Percentiles rank a stretch among this genome's conserved stretches.
These are phyloP conservation scores for Caenorhabditis tropicalis DNA, from an alignment of 1,140 invertebrate species.

Conservation along the genomic window DNA sequence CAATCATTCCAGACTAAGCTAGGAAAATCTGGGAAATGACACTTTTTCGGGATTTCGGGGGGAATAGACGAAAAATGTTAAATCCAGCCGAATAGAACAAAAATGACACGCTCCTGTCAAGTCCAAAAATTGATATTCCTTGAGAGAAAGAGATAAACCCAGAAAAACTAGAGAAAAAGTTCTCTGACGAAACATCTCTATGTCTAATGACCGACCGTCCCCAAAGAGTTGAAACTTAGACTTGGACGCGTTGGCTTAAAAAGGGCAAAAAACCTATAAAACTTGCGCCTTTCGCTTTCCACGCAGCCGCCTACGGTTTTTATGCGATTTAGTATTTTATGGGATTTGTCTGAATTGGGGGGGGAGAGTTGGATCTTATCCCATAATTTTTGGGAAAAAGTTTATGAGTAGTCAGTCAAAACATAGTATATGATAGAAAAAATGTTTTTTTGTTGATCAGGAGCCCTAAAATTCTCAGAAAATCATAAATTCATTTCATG, in stretches of 20 bases:
- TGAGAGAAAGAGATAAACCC: not conserved
- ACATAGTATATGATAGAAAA: not conserved
- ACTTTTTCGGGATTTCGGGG: not conserved
- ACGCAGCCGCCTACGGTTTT: slow-evolving; percentile 21
- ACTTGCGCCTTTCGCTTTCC: not conserved
- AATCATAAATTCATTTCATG: no score
- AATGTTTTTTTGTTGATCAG: no score
- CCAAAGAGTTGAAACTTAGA: slow-evolving; percentile 35
- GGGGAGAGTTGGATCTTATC: not conserved
- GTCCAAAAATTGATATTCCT: not conserved
- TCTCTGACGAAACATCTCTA: not conserved
- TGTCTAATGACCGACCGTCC: slow-evolving; percentile 31
- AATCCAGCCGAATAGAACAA: no score
- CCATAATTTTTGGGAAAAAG: not conserved
- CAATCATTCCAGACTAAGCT: not conserved
- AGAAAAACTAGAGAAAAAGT: not conserved
- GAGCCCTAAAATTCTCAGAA: no score
- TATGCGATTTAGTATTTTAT: slow-evolving; percentile 44
- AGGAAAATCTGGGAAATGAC: not conserved
- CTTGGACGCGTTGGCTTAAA: not conserved
- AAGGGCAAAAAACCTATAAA: slow-evolving; percentile 32
- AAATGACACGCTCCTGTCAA: slow-evolving; percentile 22
- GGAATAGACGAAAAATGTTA: not conserved
- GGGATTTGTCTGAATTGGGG: slow-evolving; percentile 6
- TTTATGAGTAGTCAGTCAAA: not conserved